phyloP scores from a whole-genome alignment of 2,888 invertebrate species.

The Dioctria linearis region DNA sequence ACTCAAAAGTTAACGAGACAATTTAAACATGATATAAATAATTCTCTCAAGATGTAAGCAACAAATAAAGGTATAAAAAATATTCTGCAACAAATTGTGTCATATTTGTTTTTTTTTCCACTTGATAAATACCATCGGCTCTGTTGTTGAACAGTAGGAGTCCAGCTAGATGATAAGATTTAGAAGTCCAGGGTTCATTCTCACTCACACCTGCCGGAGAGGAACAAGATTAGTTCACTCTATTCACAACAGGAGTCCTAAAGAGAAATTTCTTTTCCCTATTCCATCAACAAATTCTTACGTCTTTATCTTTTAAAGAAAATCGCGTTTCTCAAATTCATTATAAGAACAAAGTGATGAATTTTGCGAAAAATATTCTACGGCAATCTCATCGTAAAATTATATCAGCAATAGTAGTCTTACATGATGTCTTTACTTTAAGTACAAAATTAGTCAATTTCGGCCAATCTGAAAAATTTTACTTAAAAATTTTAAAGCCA shows the following conservation, averaged over 20 bases:
- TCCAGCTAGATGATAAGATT: constrained; percentile 59
- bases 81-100: constrained; percentile 50
- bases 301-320: constrained; percentile 4
- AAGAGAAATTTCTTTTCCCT: constrained; percentile 61
- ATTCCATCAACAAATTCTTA: constrained; percentile 50
- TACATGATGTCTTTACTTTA: neutral
- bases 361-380: neutral
- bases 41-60: constrained; percentile 47
- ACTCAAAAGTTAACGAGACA: constrained; percentile 45
- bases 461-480: constrained; percentile 51
- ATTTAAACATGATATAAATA: constrained; percentile 16
- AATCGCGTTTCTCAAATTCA: constrained; percentile 7
- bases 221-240: constrained; percentile 73
- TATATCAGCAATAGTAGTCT: neutral
- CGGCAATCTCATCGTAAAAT: neutral
- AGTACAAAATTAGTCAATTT: constrained; percentile 21
- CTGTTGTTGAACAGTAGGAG: constrained; percentile 58
- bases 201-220: constrained; percentile 72
- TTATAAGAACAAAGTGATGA: constrained; percentile 4
- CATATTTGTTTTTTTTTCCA: constrained; percentile 45
- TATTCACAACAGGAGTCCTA: constrained; percentile 71
- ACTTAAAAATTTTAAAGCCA: constrained; percentile 37
- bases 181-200: constrained; percentile 61
- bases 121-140: constrained; percentile 65
- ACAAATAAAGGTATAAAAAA: constrained; percentile 48